These are phyloP conservation scores for Dunckerocampus dactyliophorus DNA, from an alignment of 2,113 vertebrate species.

Conservation along the genomic window DNA sequence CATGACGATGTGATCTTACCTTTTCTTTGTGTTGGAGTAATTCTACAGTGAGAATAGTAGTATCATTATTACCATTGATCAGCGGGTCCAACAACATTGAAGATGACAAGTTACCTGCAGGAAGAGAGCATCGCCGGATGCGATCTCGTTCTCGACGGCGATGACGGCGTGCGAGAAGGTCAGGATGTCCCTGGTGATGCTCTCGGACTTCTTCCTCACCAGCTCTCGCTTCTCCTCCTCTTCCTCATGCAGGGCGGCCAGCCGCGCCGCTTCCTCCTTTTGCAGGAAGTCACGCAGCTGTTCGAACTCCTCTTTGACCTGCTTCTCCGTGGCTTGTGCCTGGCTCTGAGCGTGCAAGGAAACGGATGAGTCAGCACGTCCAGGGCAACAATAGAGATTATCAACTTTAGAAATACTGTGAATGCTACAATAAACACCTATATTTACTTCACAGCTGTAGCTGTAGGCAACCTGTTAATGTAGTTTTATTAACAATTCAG, in stretches of 20 bases:
- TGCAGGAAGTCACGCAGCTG: constrained; percentile 64
- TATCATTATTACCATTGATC: not conserved
- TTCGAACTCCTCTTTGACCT: constrained; percentile 65
- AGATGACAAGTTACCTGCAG: constrained; percentile 54
- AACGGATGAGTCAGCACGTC: not conserved
- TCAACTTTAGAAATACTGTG: no score
- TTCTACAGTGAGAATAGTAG: constrained; percentile 58
- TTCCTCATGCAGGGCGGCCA: constrained; percentile 61
- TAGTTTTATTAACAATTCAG: no score
- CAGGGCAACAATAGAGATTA: no score
- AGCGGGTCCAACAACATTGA: not conserved
- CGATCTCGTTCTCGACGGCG: constrained; percentile 69
- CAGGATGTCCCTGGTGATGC: constrained; percentile 68
- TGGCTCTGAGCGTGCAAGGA: constrained; percentile 55
- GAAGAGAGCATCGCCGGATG: constrained; percentile 53
- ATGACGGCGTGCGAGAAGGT: constrained; percentile 68
- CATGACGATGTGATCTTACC: constrained; percentile 41
- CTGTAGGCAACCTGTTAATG: no score
- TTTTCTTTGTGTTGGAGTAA: constrained; percentile 66
- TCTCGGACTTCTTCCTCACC: constrained; percentile 66
- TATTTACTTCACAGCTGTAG: no score
- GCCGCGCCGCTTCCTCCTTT: constrained; percentile 57
- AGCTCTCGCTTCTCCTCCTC: constrained; percentile 63
- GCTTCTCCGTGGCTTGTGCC: constrained; percentile 64
- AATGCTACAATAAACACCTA: no score